Conservation (phyloP, 92 coral and sea anemone species). For the Heliopora coerulea region DNA sequence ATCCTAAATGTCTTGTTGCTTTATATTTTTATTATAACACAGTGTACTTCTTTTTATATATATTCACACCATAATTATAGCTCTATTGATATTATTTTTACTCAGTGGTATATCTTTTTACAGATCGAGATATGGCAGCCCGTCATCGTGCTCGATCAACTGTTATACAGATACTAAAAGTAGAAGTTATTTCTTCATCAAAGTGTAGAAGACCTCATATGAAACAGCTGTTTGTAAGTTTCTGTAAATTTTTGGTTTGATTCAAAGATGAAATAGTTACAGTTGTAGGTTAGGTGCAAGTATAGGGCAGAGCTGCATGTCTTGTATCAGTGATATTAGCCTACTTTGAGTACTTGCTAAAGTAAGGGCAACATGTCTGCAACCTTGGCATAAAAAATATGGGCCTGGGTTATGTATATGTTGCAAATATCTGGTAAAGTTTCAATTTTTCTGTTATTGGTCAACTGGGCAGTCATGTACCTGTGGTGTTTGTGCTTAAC, state of each 20-base stretch:
- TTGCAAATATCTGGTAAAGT: slow-evolving; percentile 16
- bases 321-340: slow-evolving; percentile 7
- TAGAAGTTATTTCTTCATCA: slow-evolving; percentile 73
- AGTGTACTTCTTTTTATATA: too few relatives aligned
- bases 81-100: too few relatives aligned
- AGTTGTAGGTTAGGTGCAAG: slow-evolving; percentile 19
- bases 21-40: too few relatives aligned
- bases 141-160: slow-evolving; percentile 92
- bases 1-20: too few relatives aligned
- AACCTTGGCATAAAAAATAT: background rate
- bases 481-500: too few relatives aligned
- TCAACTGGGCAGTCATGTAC: too few relatives aligned
- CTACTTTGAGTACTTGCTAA: slow-evolving; percentile 37
- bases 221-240: slow-evolving; percentile 85
- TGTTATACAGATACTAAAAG: slow-evolving; percentile 94
- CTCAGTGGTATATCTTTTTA: background rate
- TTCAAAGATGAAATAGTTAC: too few relatives aligned
- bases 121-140: slow-evolving; percentile 99
- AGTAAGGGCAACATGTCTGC: slow-evolving; percentile 27
- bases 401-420: slow-evolving; percentile 1
- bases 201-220: slow-evolving; percentile 92
- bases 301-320: slow-evolving; percentile 40
- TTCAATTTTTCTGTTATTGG: too few relatives aligned
- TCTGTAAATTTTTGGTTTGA: background rate
- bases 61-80: too few relatives aligned